A percentile compares a stretch with the other conserved stretches of the same genome.
Evolutionary conservation across 2,113 vertebrate species (phyloP).

Genomic region (Hemiprocne comata): DNA sequence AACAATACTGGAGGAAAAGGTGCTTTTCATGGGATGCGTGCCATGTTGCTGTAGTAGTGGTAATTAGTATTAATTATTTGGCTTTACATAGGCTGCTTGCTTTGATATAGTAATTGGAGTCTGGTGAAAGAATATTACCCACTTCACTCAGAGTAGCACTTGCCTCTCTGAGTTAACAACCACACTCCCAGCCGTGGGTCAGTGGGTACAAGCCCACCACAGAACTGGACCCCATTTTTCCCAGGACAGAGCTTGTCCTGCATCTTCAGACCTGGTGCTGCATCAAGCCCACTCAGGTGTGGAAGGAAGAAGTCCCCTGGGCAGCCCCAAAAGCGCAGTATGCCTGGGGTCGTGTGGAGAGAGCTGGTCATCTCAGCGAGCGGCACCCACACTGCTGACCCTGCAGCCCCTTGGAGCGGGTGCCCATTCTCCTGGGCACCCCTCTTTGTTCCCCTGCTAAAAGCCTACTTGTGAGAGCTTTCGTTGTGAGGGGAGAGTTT

Average conservation of each 20-base stretch:
- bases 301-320: background rate
- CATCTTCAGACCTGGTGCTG: background rate
- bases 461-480: background rate
- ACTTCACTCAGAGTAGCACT: rapidly evolving
- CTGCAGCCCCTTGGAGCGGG: rapidly evolving
- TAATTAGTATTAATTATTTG: background rate
- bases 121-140: background rate
- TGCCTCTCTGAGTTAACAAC: background rate
- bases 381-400: background rate
- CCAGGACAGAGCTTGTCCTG: background rate
- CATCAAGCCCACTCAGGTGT: background rate
- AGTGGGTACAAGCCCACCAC: background rate
- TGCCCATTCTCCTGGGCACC: background rate
- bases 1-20: background rate
- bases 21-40: background rate
- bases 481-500: background rate
- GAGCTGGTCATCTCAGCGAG: background rate
- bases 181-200: rapidly evolving
- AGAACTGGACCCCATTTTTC: background rate
- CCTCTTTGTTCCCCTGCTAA: background rate
- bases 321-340: background rate
- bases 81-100: background rate
- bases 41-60: rapidly evolving
- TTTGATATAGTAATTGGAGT: background rate
- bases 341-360: rapidly evolving